Evolutionary conservation across 2,113 vertebrate genomes (phyloP).

Genomic region (Origma solitaria): DNA sequence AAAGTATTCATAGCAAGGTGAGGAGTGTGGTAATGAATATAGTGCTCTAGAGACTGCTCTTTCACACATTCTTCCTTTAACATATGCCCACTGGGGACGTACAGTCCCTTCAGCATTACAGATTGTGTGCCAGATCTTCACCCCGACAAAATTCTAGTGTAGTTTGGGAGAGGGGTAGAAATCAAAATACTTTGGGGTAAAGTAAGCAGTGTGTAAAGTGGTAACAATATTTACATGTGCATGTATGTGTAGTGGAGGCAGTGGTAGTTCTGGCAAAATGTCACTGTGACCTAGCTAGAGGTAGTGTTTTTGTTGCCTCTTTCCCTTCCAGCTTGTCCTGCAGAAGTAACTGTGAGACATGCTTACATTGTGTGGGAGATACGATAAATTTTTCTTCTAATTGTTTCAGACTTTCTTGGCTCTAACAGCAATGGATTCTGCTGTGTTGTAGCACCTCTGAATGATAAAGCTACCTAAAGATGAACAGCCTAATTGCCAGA

Average conservation of each 20-base stretch:
- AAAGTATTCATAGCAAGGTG: not conserved
- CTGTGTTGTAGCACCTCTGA: not conserved
- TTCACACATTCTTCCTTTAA: not conserved
- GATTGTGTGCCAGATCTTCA: not conserved
- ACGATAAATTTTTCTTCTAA: not conserved
- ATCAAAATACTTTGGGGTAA: not conserved
- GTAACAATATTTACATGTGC: not conserved
- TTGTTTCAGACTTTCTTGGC: not conserved
- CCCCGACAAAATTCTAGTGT: not conserved
- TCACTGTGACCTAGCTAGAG: not conserved
- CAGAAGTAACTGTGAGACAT: not conserved
- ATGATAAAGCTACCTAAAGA: not conserved
- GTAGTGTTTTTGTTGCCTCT: not conserved
- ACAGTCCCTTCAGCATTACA: not conserved
- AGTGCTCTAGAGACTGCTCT: not conserved
- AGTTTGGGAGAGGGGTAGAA: not conserved
- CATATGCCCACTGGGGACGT: not conserved
- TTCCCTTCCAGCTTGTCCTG: not conserved
- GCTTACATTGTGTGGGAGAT: not conserved
- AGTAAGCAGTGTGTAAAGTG: not conserved
- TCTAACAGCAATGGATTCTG: not conserved
- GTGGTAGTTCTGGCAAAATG: not conserved
- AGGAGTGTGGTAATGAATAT: not conserved
- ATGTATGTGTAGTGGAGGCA: not conserved
- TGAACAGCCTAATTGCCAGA: not conserved